These are phyloP conservation scores for Microctenopoma steveboyesi DNA, from an alignment of 2,797 vertebrate genomes.

Conservation along the genomic window DNA sequence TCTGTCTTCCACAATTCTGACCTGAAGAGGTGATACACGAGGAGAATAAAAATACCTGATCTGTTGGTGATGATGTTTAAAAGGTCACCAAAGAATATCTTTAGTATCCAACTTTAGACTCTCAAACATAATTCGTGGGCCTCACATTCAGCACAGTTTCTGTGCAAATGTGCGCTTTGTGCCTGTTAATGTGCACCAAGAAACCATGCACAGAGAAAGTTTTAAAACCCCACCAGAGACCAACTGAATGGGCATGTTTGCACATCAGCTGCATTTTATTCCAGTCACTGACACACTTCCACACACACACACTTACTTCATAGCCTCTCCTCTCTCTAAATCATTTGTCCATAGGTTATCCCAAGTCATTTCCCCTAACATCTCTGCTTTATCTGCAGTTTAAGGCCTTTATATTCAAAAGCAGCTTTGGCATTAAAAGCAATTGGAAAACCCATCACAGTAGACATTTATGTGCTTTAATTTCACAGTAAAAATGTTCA, in stretches of 20 bases:
- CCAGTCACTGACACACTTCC: slow-evolving; percentile 59
- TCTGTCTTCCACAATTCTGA: not conserved
- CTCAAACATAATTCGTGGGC: slow-evolving; percentile 15
- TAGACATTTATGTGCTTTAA: slow-evolving; percentile 19
- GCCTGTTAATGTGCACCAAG: slow-evolving; percentile 18
- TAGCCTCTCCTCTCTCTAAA: slow-evolving; percentile 24
- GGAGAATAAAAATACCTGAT: too few species aligned
- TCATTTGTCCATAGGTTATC: slow-evolving; percentile 25
- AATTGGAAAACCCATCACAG: slow-evolving; percentile 8
- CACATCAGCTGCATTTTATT: slow-evolving; percentile 39
- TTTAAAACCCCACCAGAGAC: slow-evolving; percentile 51
- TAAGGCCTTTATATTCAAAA: slow-evolving; percentile 24
- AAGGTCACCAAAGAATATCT: too few species aligned
- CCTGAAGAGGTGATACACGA: too few species aligned
- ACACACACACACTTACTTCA: not conserved
- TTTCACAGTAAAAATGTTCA: not conserved
- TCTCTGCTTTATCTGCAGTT: slow-evolving; percentile 25
- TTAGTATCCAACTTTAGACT: slow-evolving; percentile 40
- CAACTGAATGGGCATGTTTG: slow-evolving; percentile 16
- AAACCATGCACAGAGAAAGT: slow-evolving; percentile 21
- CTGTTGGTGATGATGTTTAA: too few species aligned
- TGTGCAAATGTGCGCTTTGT: not conserved
- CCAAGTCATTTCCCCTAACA: slow-evolving; percentile 12
- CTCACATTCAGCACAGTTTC: slow-evolving; percentile 17
- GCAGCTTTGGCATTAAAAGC: slow-evolving; percentile 20